Evolutionary conservation across 2,888 invertebrate species (phyloP).

Genomic region (Spisula solida): DNA sequence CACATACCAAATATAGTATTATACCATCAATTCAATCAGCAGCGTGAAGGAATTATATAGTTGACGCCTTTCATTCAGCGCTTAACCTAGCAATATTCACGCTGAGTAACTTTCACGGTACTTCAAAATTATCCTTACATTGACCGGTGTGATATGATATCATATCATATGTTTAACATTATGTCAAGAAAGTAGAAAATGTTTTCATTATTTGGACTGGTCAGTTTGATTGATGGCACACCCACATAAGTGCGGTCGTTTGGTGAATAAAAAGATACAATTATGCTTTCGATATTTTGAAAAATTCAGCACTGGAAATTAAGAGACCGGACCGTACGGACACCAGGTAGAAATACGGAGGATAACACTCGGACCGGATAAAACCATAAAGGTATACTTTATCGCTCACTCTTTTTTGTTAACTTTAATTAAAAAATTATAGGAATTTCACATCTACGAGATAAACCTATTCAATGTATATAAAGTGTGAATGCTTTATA

Average conservation of each 20-base stretch:
- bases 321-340: not conserved
- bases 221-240: not conserved
- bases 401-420: not conserved
- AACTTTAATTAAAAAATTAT: not conserved
- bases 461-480: no score
- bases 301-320: not conserved
- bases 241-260: not conserved
- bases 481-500: no score
- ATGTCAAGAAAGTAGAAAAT: not conserved
- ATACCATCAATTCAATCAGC: not conserved
- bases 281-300: not conserved
- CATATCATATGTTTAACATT: not conserved
- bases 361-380: not conserved
- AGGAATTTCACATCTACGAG: no score
- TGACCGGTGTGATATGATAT: not conserved
- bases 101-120: not conserved
- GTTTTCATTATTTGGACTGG: not conserved
- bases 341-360: not conserved
- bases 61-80: not conserved
- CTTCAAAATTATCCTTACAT: not conserved
- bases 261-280: not conserved
- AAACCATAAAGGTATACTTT: not conserved
- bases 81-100: conserved; percentile 26
- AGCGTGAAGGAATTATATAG: not conserved
- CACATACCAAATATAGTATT: not conserved